A percentile compares a stretch with the other conserved stretches of the same genome.
Evolutionary conservation across 2,888 invertebrate genomes (phyloP).

Genomic region (Sycophila texana): DNA sequence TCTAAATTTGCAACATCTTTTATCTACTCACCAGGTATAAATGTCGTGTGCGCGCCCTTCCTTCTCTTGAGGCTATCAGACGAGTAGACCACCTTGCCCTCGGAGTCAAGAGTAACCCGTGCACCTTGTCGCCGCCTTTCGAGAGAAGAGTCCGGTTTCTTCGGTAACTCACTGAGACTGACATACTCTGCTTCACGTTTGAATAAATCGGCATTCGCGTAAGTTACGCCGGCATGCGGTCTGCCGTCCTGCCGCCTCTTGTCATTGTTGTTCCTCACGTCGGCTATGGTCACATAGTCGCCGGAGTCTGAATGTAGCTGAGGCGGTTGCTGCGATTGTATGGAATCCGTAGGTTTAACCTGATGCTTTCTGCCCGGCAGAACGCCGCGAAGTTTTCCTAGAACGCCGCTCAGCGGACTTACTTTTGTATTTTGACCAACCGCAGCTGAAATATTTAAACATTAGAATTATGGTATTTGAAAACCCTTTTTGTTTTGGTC

Average conservation of each 20-base stretch:
- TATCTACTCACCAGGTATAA: constrained; percentile 87
- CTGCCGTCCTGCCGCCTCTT: constrained; percentile 71
- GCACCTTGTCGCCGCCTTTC: constrained; percentile 82
- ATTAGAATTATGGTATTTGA: no score
- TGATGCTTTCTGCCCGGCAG: constrained; percentile 71
- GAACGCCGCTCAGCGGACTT: constrained; percentile 83
- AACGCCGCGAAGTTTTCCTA: constrained; percentile 81
- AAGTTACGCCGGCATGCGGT: constrained; percentile 69
- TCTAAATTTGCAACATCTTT: no score
- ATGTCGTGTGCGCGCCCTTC: constrained; percentile 89
- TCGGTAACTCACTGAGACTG: constrained; percentile 87
- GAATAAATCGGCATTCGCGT: constrained; percentile 82
- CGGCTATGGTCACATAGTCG: constrained; percentile 91
- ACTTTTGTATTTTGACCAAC: constrained; percentile 19
- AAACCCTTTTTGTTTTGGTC: neutral
- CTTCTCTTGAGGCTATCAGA: constrained; percentile 89
- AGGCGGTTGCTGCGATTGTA: constrained; percentile 42
- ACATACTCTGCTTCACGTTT: constrained; percentile 87
- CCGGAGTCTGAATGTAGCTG: constrained; percentile 78
- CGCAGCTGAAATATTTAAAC: no score
- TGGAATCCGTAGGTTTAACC: constrained; percentile 53
- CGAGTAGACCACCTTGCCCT: constrained; percentile 91
- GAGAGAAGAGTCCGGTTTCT: constrained; percentile 77
- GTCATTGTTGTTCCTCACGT: constrained; percentile 87
- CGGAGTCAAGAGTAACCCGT: constrained; percentile 88